Evolutionary conservation across 2,113 vertebrate genomes (phyloP).

Genomic region (Chelonoidis abingdonii): DNA sequence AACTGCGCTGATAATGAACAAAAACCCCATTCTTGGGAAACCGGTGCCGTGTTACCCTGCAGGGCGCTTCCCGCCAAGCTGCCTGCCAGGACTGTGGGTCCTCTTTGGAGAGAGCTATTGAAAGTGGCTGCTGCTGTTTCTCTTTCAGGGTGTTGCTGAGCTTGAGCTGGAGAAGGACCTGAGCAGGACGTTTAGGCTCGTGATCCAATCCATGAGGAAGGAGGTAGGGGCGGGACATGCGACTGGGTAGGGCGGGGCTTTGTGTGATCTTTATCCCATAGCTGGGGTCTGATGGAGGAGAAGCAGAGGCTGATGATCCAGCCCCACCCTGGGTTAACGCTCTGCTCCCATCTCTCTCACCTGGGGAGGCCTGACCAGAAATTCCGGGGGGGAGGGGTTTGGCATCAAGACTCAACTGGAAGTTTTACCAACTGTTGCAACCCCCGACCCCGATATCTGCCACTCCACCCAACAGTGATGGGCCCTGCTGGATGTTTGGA

Average conservation of each 20-base stretch:
- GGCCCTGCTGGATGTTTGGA: accelerated
- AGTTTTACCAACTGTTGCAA: not conserved
- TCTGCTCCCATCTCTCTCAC: not conserved
- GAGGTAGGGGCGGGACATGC: conserved; percentile 50
- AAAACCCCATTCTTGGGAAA: too few species aligned
- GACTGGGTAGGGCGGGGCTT: accelerated
- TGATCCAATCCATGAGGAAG: conserved; percentile 72
- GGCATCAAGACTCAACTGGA: not conserved
- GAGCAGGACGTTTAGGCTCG: conserved; percentile 79
- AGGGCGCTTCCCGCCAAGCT: too few species aligned
- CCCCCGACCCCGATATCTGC: not conserved
- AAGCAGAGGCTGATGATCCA: not conserved
- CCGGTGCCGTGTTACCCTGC: too few species aligned
- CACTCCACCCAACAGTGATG: not conserved
- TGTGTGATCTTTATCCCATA: not conserved
- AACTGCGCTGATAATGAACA: too few species aligned
- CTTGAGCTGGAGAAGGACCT: conserved; percentile 85
- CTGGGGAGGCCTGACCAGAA: not conserved
- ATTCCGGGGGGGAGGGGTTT: not conserved
- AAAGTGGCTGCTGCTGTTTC: accelerated
- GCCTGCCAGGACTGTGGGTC: too few species aligned
- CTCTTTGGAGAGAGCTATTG: not conserved
- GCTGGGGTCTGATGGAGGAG: accelerated
- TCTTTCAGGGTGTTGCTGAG: conserved; percentile 83
- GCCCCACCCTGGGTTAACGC: not conserved